phyloP scores from a whole-genome alignment of 2,888 invertebrate genomes.

The Heliconius aoede region DNA sequence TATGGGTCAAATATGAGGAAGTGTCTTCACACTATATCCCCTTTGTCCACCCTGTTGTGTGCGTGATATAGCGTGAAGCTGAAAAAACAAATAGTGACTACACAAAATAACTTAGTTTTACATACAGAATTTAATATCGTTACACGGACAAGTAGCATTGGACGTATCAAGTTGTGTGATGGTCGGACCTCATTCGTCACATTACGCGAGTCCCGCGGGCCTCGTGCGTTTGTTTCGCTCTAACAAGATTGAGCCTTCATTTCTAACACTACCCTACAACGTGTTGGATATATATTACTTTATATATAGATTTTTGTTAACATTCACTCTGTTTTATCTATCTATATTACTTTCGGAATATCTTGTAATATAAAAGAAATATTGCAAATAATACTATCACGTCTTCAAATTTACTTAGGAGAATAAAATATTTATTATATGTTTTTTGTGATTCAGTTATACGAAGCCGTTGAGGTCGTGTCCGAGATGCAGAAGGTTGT shows the following conservation, averaged over 20 bases:
- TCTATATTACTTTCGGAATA: neutral
- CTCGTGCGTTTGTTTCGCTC: conserved; percentile 46
- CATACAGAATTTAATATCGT: conserved; percentile 28
- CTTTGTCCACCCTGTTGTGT: too few relatives aligned
- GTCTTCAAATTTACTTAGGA: neutral
- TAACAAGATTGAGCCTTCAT: conserved; percentile 46
- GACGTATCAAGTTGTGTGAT: conserved; percentile 38
- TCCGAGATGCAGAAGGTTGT: too few relatives aligned
- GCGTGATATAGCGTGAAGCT: too few relatives aligned
- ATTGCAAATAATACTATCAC: neutral
- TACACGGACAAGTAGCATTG: conserved; percentile 30
- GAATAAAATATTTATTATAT: neutral
- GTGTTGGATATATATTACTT: conserved; percentile 25
- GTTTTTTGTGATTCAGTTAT: too few relatives aligned
- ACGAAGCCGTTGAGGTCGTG: too few relatives aligned
- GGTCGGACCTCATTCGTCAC: conserved; percentile 46
- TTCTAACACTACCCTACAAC: conserved; percentile 35
- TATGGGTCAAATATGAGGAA: too few relatives aligned
- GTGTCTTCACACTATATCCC: too few relatives aligned
- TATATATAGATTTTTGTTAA: conserved; percentile 20
- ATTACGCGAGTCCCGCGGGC: conserved; percentile 47
- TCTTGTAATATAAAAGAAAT: neutral
- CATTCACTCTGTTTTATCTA: neutral
- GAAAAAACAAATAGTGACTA: too few relatives aligned
- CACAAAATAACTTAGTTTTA: too few relatives aligned